A percentile compares a stretch with the other conserved stretches of the same genome.
Evolutionary conservation across 2,888 invertebrate species (phyloP).

Genomic region (Eustalomyia histrio): DNA sequence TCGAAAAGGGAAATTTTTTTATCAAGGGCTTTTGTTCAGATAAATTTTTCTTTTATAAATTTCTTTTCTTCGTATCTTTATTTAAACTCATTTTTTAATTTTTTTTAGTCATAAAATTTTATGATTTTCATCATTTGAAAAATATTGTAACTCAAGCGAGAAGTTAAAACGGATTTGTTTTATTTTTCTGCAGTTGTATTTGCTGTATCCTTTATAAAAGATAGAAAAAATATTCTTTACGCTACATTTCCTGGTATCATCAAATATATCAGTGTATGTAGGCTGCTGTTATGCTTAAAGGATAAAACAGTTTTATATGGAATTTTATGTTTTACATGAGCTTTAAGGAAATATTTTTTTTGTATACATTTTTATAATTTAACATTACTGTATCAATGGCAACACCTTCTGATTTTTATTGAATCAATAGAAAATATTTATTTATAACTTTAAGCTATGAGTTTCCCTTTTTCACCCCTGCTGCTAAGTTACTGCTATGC

Average conservation of each 20-base stretch:
- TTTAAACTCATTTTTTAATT: background rate
- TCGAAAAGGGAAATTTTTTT: no score
- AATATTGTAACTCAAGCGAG: background rate
- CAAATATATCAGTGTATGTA: background rate
- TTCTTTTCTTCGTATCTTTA: no score
- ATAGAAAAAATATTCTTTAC: slow-evolving; percentile 22
- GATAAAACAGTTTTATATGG: background rate
- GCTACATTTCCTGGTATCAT: slow-evolving; percentile 40
- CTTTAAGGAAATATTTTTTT: slow-evolving; percentile 24
- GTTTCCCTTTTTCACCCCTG: background rate
- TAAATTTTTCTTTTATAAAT: no score
- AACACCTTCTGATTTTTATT: slow-evolving; percentile 34
- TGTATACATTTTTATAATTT: background rate
- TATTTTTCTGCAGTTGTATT: background rate
- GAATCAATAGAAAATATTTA: slow-evolving; percentile 48
- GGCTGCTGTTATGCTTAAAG: background rate
- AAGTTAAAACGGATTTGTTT: slow-evolving; percentile 7
- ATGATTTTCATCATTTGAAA: slow-evolving; percentile 6
- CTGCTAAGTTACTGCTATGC: no score
- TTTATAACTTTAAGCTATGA: slow-evolving; percentile 21
- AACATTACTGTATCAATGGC: slow-evolving; percentile 13
- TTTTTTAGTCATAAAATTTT: slow-evolving; percentile 4
- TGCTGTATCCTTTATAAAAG: slow-evolving; percentile 16
- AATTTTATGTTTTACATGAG: slow-evolving; percentile 12
- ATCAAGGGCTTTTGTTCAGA: no score